These are phyloP conservation scores for Numenius phaeopus DNA, from an alignment of 2,797 vertebrate species.

Conservation along the genomic window DNA sequence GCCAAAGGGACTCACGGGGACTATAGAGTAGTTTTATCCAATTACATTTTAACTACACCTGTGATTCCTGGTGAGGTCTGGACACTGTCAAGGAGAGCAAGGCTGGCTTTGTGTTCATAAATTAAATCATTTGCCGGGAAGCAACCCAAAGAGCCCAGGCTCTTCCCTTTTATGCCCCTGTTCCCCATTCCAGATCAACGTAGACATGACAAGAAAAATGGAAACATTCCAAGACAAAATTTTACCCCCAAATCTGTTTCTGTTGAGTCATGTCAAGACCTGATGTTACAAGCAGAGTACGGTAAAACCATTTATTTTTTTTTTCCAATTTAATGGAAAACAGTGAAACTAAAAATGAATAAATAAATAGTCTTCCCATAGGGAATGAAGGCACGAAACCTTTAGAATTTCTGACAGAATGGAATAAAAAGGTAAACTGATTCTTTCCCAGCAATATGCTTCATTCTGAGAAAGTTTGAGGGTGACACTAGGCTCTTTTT, in stretches of 20 bases:
- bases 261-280: neutral
- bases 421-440: neutral
- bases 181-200: neutral
- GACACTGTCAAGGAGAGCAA: neutral
- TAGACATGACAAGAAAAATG: slow-evolving; percentile 2
- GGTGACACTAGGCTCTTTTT: neutral
- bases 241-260: neutral
- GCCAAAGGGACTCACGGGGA: neutral
- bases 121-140: neutral
- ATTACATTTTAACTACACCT: neutral
- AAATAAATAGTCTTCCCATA: neutral
- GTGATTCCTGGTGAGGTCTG: neutral
- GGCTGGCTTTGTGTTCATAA: neutral
- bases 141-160: neutral
- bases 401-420: neutral
- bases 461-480: neutral
- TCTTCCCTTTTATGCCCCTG: neutral
- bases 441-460: neutral
- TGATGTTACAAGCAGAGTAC: neutral
- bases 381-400: neutral
- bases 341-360: neutral
- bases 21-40: neutral
- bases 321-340: neutral
- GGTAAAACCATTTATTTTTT: neutral
- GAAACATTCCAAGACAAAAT: neutral